Conservation (phyloP, 2,797 vertebrate species). For the Rhynchotus rufescens region DNA sequence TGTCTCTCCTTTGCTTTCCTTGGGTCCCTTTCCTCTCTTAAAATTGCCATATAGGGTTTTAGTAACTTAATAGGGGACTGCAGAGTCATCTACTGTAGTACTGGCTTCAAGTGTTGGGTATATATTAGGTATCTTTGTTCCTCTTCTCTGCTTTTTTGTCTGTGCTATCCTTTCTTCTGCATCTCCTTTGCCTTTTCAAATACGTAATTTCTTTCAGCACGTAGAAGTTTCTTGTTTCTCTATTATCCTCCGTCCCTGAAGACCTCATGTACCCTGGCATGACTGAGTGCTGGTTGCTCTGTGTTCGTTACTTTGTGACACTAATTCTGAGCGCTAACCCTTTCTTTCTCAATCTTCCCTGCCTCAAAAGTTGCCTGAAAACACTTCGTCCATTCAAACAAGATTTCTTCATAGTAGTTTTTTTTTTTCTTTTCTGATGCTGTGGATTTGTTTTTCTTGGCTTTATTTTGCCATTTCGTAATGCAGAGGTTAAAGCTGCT, state of each 20-base stretch:
- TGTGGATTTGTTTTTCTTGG: neutral
- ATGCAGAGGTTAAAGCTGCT: neutral
- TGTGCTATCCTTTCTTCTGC: neutral
- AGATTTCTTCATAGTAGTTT: neutral
- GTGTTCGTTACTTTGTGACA: neutral
- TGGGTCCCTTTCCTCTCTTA: neutral
- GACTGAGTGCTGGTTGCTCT: neutral
- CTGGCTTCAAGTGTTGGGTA: neutral
- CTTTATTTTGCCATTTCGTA: neutral
- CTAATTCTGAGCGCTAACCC: neutral
- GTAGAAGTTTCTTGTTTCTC: neutral
- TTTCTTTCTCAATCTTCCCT: neutral
- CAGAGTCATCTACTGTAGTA: neutral
- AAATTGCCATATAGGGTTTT: neutral
- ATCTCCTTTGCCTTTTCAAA: neutral
- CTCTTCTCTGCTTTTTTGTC: neutral
- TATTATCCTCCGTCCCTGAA: neutral
- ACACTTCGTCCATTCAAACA: neutral
- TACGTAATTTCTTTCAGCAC: neutral
- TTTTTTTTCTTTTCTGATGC: neutral
- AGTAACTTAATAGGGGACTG: neutral
- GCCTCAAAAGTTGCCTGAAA: neutral
- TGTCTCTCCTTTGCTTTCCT: constrained; percentile 3
- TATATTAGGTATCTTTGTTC: neutral
- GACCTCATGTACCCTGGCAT: neutral